A percentile compares a stretch with the other conserved stretches of the same genome.
These are phyloP conservation scores for Idaea aversata DNA, from an alignment of 2,888 invertebrate species.

Conservation along the genomic window DNA sequence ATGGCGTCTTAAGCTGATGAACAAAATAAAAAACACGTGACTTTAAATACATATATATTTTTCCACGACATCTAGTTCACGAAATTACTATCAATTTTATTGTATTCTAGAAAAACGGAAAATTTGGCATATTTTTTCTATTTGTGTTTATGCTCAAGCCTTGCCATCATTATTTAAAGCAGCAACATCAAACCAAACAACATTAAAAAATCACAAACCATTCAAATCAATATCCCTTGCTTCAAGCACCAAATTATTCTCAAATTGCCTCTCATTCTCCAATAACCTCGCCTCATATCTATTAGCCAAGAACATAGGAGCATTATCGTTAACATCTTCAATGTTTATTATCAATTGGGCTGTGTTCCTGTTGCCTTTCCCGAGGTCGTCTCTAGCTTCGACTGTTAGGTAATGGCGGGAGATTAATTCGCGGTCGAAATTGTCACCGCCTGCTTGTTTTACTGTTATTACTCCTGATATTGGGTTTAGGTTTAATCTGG, in stretches of 20 bases:
- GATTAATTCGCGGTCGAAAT: slow-evolving; percentile 92
- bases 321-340: slow-evolving; percentile 94
- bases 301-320: slow-evolving; percentile 90
- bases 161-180: no score
- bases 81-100: no score
- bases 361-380: slow-evolving; percentile 88
- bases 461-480: slow-evolving; percentile 92
- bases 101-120: no score
- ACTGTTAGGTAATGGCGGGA: slow-evolving; percentile 92
- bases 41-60: no score
- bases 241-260: slow-evolving; percentile 87
- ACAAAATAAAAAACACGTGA: no score
- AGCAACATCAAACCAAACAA: slow-evolving; percentile 12
- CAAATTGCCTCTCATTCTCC: slow-evolving; percentile 91
- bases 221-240: slow-evolving; percentile 92
- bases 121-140: no score
- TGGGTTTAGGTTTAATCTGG: slow-evolving; percentile 88
- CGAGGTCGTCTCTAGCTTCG: slow-evolving; percentile 93
- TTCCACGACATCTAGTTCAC: no score
- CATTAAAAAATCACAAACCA: slow-evolving; percentile 68
- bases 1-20: no score
- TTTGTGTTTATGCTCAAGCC: no score
- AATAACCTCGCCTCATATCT: slow-evolving; percentile 90
- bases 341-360: slow-evolving; percentile 91
- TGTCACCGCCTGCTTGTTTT: slow-evolving; percentile 85